Conservation (phyloP, 2,113 vertebrate genomes). For the Oplegnathus fasciatus region DNA sequence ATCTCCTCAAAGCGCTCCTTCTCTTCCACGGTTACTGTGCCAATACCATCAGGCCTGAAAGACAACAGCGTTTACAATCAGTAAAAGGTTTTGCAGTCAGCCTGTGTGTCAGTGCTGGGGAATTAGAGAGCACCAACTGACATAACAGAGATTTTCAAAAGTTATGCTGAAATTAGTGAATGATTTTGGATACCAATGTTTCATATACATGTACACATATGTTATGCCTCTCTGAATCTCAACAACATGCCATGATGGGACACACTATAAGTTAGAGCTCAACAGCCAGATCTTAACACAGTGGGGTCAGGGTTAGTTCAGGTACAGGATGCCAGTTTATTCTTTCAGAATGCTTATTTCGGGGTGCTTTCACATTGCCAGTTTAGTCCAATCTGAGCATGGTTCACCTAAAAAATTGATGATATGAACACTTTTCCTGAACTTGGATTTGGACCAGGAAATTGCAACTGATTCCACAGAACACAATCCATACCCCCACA, state of each 20-base stretch:
- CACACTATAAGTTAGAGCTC: not conserved
- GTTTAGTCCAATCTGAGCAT: not conserved
- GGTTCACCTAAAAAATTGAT: not conserved
- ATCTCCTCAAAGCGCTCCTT: slow-evolving; percentile 97
- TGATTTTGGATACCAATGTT: not conserved
- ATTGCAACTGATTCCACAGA: not conserved
- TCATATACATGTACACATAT: not conserved
- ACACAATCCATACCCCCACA: not conserved
- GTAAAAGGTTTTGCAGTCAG: not conserved
- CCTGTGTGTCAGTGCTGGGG: not conserved
- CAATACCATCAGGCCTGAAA: slow-evolving; percentile 96
- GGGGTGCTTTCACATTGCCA: not conserved
- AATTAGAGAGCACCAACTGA: not conserved
- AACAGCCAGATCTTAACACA: not conserved
- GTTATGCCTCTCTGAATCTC: not conserved
- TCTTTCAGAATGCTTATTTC: not conserved
- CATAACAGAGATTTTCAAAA: not conserved
- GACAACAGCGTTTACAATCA: not conserved
- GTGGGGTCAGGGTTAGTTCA: not conserved
- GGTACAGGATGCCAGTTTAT: not conserved
- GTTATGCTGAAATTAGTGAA: not conserved
- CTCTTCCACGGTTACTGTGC: slow-evolving; percentile 96
- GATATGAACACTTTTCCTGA: not conserved
- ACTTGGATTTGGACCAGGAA: not conserved
- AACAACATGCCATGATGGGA: not conserved